Conservation (phyloP, 2,888 invertebrate species). For the Antitype chi region DNA sequence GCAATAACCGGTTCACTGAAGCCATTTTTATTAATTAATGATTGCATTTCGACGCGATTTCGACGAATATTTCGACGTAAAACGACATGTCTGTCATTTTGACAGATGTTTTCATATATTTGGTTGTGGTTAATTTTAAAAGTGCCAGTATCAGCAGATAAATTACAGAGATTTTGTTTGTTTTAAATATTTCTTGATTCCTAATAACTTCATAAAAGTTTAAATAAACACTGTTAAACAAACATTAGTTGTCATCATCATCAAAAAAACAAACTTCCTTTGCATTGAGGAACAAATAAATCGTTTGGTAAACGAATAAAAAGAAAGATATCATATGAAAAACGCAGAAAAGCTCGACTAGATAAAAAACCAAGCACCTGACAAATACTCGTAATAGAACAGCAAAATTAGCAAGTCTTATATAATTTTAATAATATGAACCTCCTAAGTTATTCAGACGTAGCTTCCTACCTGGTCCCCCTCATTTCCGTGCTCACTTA, state of each 20-base stretch:
- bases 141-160: constrained; percentile 18
- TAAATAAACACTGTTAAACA: background rate
- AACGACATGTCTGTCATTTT: constrained; percentile 39
- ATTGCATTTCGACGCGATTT: background rate
- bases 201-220: background rate
- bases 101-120: background rate
- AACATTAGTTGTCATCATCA: background rate
- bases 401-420: constrained; percentile 44
- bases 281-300: background rate
- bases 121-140: background rate
- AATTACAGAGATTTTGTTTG: constrained; percentile 13
- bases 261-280: too few relatives aligned
- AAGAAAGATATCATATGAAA: background rate
- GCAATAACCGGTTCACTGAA: constrained; percentile 76
- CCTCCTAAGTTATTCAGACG: constrained; percentile 49
- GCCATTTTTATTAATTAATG: constrained; percentile 75
- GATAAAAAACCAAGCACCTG: constrained; percentile 2
- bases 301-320: constrained; percentile 1
- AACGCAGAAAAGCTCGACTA: background rate
- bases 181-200: background rate
- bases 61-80: background rate
- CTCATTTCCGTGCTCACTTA: constrained; percentile 69
- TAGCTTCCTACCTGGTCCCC: constrained; percentile 59
- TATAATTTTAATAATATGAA: constrained; percentile 48
- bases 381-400: constrained; percentile 47